These are phyloP conservation scores for Hypotaenidia philippensis DNA, from an alignment of 2,797 vertebrate genomes.

Conservation along the genomic window DNA sequence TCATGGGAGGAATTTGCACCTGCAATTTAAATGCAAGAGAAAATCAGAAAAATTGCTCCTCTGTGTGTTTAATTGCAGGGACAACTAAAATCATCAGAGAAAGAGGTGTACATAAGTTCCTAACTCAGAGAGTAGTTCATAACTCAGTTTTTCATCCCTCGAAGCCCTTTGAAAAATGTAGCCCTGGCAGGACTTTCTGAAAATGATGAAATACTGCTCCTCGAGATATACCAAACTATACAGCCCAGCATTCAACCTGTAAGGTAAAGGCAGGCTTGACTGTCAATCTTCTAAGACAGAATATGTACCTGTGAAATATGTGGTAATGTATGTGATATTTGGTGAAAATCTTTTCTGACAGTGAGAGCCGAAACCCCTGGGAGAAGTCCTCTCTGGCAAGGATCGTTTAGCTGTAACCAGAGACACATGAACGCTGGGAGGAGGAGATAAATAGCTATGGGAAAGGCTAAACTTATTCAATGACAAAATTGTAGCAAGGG, in stretches of 20 bases:
- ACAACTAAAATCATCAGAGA: conserved; percentile 34
- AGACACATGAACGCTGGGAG: not conserved
- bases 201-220: not conserved
- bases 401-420: not conserved
- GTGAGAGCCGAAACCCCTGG: not conserved
- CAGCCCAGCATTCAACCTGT: not conserved
- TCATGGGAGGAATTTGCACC: conserved; percentile 3
- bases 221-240: not conserved
- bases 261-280: not conserved
- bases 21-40: not conserved
- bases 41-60: conserved; percentile 26
- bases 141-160: not conserved
- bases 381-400: not conserved
- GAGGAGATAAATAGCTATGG: not conserved
- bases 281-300: not conserved
- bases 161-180: conserved; percentile 12
- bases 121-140: conserved; percentile 1
- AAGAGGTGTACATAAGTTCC: not conserved
- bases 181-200: not conserved
- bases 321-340: not conserved
- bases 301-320: not conserved
- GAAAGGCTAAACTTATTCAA: not conserved
- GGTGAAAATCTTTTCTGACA: not conserved
- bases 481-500: not conserved
- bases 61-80: not conserved